These are phyloP conservation scores for Poeciliopsis presidionis DNA, from an alignment of 2,797 vertebrate species.

Conservation along the genomic window DNA sequence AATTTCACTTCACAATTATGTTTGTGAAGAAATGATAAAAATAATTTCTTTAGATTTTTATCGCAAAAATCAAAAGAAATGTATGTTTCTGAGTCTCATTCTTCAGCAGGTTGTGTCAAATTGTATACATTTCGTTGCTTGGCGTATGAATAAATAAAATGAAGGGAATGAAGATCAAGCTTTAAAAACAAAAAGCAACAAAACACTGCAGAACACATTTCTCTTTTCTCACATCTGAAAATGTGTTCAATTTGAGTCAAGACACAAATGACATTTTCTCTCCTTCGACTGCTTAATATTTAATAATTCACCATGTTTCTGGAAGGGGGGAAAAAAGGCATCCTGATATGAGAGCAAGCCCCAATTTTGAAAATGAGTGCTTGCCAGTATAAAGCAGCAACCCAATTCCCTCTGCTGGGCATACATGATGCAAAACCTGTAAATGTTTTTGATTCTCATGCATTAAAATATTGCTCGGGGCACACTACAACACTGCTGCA, in stretches of 20 bases:
- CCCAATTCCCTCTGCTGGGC: constrained; percentile 39
- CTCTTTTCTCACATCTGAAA: constrained; percentile 39
- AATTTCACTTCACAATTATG: background rate
- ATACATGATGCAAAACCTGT: constrained; percentile 53
- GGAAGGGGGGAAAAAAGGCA: constrained; percentile 7
- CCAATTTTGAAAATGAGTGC: constrained; percentile 48
- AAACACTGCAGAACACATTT: constrained; percentile 26
- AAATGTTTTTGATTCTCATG: constrained; percentile 53
- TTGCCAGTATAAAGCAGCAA: constrained; percentile 37
- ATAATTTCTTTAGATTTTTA: background rate
- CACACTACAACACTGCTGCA: constrained; percentile 30
- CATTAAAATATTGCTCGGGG: constrained; percentile 53
- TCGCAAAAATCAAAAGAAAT: background rate
- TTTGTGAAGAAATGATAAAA: no score
- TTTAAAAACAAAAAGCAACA: constrained; percentile 23
- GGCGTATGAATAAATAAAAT: background rate
- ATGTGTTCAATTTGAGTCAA: constrained; percentile 41
- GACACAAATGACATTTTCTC: constrained; percentile 39
- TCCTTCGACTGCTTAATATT: constrained; percentile 53
- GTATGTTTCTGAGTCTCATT: background rate
- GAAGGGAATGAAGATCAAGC: constrained; percentile 5
- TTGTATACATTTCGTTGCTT: constrained; percentile 10
- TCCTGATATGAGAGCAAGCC: constrained; percentile 31
- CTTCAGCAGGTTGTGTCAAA: constrained; percentile 11
- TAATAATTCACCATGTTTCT: constrained; percentile 68